Evolutionary conservation across 2,113 vertebrate genomes (phyloP), one percentile per base, ranked within the genome.

Genomic region (Nicator chloris): DNA sequence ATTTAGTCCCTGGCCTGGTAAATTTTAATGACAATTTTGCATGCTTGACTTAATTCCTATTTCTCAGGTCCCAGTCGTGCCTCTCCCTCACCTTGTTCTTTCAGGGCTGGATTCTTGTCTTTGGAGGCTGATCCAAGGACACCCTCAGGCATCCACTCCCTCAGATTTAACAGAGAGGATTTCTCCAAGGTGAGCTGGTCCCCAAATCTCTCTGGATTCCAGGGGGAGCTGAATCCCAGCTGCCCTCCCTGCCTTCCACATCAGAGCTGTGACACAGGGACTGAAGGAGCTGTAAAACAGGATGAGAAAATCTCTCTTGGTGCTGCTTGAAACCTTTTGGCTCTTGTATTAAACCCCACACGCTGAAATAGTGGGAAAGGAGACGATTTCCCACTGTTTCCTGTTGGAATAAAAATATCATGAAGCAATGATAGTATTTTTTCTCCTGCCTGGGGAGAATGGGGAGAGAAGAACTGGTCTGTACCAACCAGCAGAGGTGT

Each of bases 21-120:
- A 91, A 97, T 96, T 93, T 95, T 95, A 95, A 95, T 96, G 91
- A 95, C 91, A 93, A 95, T 97, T 96, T 95, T 95, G 81, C 93
- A 95, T 86, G 89, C 91, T 94, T 97, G 89, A 91, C 81, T 95
- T 92, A 12, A 81, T 79, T 92, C 76, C 91, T 91, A 72, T 96
- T 93, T 93, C 92, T 61, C 14, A 5, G 1, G 18, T 95, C 88
- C 92, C 96, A 60, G 53, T 35, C 4, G 23, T 87, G 81, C 47
- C 13, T 82, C 13, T 86, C 77, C 81, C 81, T 91, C 91, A 85
- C 89, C 84, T 82, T 78, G 37, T 57, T 84, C 89, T 88, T 93
- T 69, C 24, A 59, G 76, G 86, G 66, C 68, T 92, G 14, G 24
- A 18, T 71, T 82, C 15, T 27, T 59, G 40, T 44, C 44, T 64